Percentiles rank a stretch among this genome's conserved stretches.
Evolutionary conservation across 1,140 invertebrate genomes (phyloP).

Genomic region (Colletes gigas): DNA sequence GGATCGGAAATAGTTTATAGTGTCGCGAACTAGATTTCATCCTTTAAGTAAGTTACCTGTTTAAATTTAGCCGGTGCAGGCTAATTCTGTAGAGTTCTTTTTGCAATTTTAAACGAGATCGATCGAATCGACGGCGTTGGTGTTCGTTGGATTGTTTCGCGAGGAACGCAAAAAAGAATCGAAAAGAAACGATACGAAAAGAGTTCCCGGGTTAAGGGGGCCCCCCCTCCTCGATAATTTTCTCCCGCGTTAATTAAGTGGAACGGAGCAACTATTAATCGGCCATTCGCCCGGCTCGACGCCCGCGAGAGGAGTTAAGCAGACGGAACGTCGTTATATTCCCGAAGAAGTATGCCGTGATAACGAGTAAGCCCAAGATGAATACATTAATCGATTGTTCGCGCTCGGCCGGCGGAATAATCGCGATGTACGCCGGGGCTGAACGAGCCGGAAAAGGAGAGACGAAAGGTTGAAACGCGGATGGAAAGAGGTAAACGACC

Average conservation of each 20-base stretch:
- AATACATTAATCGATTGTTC: constrained; percentile 46
- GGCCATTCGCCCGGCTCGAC: constrained; percentile 8
- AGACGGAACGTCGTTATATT: background rate
- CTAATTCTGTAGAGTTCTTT: too few relatives aligned
- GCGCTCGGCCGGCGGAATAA: constrained; percentile 53
- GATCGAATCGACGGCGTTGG: too few relatives aligned
- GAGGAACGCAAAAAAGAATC: too few relatives aligned
- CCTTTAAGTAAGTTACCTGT: too few relatives aligned
- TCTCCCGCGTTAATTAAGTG: constrained; percentile 6
- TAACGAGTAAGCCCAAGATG: constrained; percentile 19
- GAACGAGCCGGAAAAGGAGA: constrained; percentile 23
- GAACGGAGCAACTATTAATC: background rate
- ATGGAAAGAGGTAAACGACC: constrained; percentile 5
- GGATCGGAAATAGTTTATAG: too few relatives aligned
- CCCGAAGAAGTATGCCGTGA: background rate
- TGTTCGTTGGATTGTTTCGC: too few relatives aligned
- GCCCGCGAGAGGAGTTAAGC: background rate
- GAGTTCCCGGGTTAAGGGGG: too few relatives aligned
- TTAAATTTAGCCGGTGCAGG: too few relatives aligned
- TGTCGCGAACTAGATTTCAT: too few relatives aligned
- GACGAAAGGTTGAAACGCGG: constrained; percentile 16
- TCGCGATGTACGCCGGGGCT: constrained; percentile 47
- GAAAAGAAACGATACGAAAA: background rate
- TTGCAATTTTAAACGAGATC: too few relatives aligned
- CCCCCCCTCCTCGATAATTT: background rate